Evolutionary conservation across 2,888 invertebrate species (phyloP).

Genomic region (Choreutis nemorana): DNA sequence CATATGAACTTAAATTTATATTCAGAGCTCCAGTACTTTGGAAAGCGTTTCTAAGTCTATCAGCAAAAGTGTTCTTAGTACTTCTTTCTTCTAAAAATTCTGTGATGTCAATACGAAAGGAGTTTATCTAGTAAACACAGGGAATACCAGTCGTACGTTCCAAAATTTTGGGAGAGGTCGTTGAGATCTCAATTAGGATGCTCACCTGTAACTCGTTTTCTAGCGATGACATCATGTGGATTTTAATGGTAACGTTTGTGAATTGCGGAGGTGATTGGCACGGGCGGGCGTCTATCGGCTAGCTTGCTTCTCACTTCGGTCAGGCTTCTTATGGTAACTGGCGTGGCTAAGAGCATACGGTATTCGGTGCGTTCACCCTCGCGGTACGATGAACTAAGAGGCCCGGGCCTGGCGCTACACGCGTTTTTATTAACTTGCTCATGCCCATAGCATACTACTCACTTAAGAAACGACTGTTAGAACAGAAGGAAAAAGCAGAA

Average conservation of each 20-base stretch:
- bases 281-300: slow-evolving; percentile 24
- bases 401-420: slow-evolving; percentile 31
- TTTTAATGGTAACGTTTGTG: slow-evolving; percentile 33
- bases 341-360: no score
- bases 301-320: slow-evolving; percentile 32
- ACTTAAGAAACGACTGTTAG: no score
- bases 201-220: slow-evolving; percentile 53
- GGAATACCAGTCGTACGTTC: no score
- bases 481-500: no score
- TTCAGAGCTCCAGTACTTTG: no score
- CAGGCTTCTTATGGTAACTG: slow-evolving; percentile 50
- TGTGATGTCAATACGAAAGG: no score
- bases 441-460: slow-evolving; percentile 9
- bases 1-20: no score
- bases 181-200: slow-evolving; percentile 23
- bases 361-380: slow-evolving; percentile 54
- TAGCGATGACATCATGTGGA: slow-evolving; percentile 48
- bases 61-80: no score
- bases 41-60: no score
- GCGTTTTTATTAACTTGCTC: slow-evolving; percentile 33
- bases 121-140: no score
- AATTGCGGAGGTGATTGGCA: slow-evolving; percentile 31
- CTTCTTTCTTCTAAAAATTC: no score
- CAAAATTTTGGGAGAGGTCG: slow-evolving; percentile 27
- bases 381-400: slow-evolving; percentile 55